These are phyloP conservation scores for Acronicta psi DNA, from an alignment of 2,888 invertebrate genomes.

Conservation along the genomic window DNA sequence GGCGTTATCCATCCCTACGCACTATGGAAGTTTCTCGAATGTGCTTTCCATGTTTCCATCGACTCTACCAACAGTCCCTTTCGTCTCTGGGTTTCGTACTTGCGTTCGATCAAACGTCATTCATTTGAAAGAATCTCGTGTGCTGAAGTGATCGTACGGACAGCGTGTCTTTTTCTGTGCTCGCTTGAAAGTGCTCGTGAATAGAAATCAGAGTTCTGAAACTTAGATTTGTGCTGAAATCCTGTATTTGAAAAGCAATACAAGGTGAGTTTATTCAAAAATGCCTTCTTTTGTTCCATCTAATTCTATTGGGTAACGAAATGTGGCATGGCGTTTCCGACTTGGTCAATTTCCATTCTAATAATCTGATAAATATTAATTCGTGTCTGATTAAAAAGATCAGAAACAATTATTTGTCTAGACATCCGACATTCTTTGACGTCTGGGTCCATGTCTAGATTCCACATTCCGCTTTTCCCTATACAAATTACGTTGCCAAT, in stretches of 20 bases:
- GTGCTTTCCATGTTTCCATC: constrained; percentile 41
- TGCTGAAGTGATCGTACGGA: constrained; percentile 26
- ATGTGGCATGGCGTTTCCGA: constrained; percentile 14
- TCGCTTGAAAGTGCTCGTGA: constrained; percentile 53
- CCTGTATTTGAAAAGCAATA: constrained; percentile 16
- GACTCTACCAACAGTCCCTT: constrained; percentile 22
- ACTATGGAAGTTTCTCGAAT: constrained; percentile 67
- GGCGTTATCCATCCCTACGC: no score
- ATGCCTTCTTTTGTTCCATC: no score
- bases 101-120: constrained; percentile 55
- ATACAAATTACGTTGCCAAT: constrained; percentile 10
- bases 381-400: no score
- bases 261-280: constrained; percentile 31
- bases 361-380: not conserved
- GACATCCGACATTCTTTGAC: no score
- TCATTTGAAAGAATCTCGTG: constrained; percentile 45
- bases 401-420: no score
- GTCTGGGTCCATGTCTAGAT: no score
- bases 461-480: not conserved
- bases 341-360: constrained; percentile 24
- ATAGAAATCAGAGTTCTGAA: constrained; percentile 58
- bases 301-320: not conserved
- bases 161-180: constrained; percentile 48
- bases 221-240: constrained; percentile 37
- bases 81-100: no score